A percentile compares a stretch with the other conserved stretches of the same genome.
Conservation (phyloP, 2,888 invertebrate genomes). For the Lysandra coridon region DNA sequence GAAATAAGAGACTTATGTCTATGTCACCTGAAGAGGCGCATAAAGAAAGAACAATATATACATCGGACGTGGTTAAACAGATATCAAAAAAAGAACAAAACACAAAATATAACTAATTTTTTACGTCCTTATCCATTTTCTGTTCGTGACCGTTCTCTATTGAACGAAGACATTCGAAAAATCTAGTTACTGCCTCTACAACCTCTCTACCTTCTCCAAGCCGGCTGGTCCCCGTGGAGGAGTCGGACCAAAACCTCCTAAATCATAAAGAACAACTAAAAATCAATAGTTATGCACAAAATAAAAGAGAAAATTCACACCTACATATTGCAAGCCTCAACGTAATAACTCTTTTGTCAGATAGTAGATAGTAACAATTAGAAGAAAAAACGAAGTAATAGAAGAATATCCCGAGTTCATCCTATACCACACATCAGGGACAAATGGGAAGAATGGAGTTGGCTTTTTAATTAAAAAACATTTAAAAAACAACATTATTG, state of each 20-base stretch:
- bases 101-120: not conserved
- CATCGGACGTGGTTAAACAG: not conserved
- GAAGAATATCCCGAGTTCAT: too few relatives aligned
- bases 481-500: too few relatives aligned
- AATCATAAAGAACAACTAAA: slow-evolving; percentile 29
- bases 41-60: not conserved
- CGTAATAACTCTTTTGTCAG: slow-evolving; percentile 34
- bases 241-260: slow-evolving; percentile 34
- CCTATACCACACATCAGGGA: too few relatives aligned
- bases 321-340: slow-evolving; percentile 20
- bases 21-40: slow-evolving; percentile 34
- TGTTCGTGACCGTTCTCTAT: not conserved
- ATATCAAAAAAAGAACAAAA: not conserved
- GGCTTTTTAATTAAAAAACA: too few relatives aligned
- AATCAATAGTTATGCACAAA: slow-evolving; percentile 3
- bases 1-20: slow-evolving; percentile 35
- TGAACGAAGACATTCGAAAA: too few relatives aligned
- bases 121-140: not conserved
- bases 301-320: slow-evolving; percentile 17
- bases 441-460: too few relatives aligned
- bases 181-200: too few relatives aligned
- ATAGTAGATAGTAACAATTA: slow-evolving; percentile 6
- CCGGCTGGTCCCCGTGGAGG: slow-evolving; percentile 31
- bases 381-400: too few relatives aligned
- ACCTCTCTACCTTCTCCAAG: not conserved